These are phyloP conservation scores for Oxystoma pomonae DNA, from an alignment of 2,888 invertebrate species.

Conservation along the genomic window DNA sequence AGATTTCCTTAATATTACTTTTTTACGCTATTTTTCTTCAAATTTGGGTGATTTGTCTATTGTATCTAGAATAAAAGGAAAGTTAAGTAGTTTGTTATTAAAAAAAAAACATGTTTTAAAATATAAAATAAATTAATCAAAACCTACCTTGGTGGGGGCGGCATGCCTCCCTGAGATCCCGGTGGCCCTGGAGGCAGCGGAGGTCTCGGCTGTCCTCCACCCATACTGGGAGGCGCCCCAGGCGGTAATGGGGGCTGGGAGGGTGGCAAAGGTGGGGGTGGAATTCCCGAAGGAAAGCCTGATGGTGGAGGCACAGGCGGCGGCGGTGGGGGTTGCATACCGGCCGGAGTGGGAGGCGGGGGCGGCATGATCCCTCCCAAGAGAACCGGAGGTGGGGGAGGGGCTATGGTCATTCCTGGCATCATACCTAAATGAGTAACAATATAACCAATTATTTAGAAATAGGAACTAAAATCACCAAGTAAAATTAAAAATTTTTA, in stretches of 20 bases:
- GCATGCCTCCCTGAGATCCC: conserved; percentile 17
- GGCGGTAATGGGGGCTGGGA: conserved; percentile 59
- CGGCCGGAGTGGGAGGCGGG: conserved; percentile 67
- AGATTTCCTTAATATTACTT: too few species aligned
- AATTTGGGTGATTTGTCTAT: too few species aligned
- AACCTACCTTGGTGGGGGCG: conserved; percentile 5
- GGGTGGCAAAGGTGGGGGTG: conserved; percentile 64
- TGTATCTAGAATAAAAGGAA: too few species aligned
- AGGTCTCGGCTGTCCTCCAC: conserved; percentile 31
- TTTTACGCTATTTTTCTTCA: too few species aligned
- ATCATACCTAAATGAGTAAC: too few species aligned
- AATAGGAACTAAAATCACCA: not conserved
- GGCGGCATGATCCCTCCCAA: conserved; percentile 68
- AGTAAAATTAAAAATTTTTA: too few species aligned
- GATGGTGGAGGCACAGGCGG: conserved; percentile 69
- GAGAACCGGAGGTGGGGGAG: conserved; percentile 54
- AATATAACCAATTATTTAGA: not conserved
- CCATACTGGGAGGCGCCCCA: conserved; percentile 59
- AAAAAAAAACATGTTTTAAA: too few species aligned
- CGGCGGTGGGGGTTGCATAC: conserved; percentile 69
- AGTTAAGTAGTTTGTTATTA: too few species aligned
- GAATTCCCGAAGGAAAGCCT: conserved; percentile 57
- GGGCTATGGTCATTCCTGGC: conserved; percentile 48
- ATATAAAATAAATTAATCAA: too few species aligned
- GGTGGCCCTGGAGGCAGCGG: conserved; percentile 45